phyloP scores from a whole-genome alignment of 2,113 vertebrate genomes.

The Cynoglossus semilaevis region DNA sequence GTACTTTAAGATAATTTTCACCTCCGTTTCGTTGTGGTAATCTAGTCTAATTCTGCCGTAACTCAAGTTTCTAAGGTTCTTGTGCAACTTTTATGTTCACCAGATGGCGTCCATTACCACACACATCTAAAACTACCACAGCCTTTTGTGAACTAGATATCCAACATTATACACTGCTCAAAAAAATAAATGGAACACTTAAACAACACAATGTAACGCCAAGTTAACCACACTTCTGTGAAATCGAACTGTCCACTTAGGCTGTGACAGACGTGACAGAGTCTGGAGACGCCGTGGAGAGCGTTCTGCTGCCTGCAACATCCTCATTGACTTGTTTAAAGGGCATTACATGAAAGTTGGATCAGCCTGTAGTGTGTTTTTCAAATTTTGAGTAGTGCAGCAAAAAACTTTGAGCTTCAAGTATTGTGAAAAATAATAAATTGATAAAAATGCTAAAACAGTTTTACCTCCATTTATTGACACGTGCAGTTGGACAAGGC shows the following conservation, averaged over 20 bases:
- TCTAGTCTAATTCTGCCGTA: background rate
- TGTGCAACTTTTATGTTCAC: conserved; percentile 1
- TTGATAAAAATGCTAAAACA: background rate
- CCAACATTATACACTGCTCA: no score
- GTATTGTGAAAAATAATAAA: background rate
- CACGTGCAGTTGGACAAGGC: conserved; percentile 87
- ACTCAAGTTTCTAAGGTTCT: background rate
- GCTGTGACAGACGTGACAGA: no score
- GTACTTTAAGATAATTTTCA: background rate
- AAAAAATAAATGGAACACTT: no score
- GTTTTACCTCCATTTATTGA: conserved; percentile 93
- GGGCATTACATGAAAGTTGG: no score
- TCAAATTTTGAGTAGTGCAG: no score
- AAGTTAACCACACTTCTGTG: no score
- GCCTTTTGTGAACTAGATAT: background rate
- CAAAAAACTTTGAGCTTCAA: background rate
- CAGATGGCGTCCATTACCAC: conserved; percentile 12
- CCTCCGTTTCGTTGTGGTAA: background rate
- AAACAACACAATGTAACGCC: no score
- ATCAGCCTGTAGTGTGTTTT: no score
- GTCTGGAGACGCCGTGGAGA: no score
- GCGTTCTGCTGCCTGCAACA: no score
- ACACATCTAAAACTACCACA: background rate
- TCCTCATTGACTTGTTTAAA: no score
- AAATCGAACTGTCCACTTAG: no score